Conservation (phyloP, 1,140 invertebrate species). For the Hypothenemus hampei region DNA sequence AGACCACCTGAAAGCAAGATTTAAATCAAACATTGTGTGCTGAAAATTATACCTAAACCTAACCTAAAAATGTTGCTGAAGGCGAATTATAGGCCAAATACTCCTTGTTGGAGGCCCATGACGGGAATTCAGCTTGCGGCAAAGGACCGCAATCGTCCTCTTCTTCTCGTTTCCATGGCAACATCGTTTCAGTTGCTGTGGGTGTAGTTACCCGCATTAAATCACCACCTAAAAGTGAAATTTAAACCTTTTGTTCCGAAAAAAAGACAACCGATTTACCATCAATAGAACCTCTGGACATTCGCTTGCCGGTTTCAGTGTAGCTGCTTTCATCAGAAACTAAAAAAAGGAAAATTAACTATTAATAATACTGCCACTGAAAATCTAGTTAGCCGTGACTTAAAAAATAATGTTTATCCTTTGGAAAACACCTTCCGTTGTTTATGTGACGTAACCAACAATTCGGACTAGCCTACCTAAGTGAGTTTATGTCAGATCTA, state of each 20-base stretch:
- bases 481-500: no score
- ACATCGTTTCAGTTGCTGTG: slow-evolving; percentile 76
- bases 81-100: slow-evolving; percentile 88
- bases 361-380: no score
- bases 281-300: slow-evolving; percentile 45
- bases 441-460: no score
- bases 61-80: slow-evolving; percentile 84
- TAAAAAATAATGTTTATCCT: no score
- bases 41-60: slow-evolving; percentile 19
- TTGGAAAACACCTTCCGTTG: no score
- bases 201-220: slow-evolving; percentile 71
- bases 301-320: slow-evolving; percentile 43
- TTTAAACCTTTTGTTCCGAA: background rate
- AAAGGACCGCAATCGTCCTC: slow-evolving; percentile 61
- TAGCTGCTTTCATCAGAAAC: slow-evolving; percentile 46
- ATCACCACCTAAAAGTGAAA: slow-evolving; percentile 46
- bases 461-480: no score
- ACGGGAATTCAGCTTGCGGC: slow-evolving; percentile 85
- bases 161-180: slow-evolving; percentile 83
- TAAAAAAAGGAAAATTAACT: slow-evolving; percentile 31
- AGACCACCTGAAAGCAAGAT: slow-evolving; percentile 52
- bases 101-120: slow-evolving; percentile 89
- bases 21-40: slow-evolving; percentile 5
- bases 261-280: slow-evolving; percentile 31
- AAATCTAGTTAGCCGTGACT: no score